These are phyloP conservation scores for Pachymerium ferrugineum DNA, from an alignment of 2,888 invertebrate species.

Conservation along the genomic window DNA sequence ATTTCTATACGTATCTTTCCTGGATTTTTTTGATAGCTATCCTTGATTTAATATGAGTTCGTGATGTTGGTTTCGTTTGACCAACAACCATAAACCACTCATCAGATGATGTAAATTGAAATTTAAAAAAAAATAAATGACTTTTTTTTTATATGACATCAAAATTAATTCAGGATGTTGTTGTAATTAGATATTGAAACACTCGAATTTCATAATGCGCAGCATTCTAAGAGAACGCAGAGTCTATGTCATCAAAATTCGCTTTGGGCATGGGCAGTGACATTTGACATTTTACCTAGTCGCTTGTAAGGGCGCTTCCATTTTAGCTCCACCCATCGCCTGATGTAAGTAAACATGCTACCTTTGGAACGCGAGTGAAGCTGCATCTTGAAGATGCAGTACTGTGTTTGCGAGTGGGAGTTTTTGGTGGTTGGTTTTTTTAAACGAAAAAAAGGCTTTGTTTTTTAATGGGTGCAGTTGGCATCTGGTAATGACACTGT, in stretches of 20 bases:
- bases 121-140: neutral
- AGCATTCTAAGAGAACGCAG: neutral
- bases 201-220: neutral
- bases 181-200: neutral
- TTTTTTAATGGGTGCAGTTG: conserved; percentile 7
- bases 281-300: conserved; percentile 21
- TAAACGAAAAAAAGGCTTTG: too few species aligned
- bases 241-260: too few species aligned
- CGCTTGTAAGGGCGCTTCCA: neutral
- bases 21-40: neutral
- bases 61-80: neutral
- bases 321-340: conserved; percentile 20
- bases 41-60: neutral
- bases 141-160: neutral
- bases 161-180: too few species aligned
- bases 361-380: neutral
- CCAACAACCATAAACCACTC: neutral
- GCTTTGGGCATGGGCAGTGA: neutral
- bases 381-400: conserved; percentile 8
- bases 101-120: too few species aligned
- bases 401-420: neutral
- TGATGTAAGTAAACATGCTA: neutral
- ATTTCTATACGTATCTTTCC: conserved; percentile 6
- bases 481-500: conserved; percentile 22
- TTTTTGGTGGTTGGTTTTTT: too few species aligned